Conservation (phyloP, 2,113 vertebrate genomes). For the Notiomystis cincta region DNA sequence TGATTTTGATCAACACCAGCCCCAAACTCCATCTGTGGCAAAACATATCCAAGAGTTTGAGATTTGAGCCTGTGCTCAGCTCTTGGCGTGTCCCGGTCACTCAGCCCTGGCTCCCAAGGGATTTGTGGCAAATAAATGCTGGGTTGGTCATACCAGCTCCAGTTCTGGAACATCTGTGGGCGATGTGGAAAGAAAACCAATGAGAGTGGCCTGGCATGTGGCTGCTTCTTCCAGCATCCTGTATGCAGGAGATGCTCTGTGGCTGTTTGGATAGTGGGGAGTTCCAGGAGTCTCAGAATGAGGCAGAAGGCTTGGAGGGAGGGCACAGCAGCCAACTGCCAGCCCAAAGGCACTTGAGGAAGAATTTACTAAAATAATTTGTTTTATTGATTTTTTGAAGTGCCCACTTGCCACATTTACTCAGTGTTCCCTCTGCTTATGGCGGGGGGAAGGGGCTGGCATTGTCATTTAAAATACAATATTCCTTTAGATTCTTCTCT, state of each 20-base stretch:
- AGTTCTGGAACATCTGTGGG: not conserved
- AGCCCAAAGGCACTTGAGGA: constrained; percentile 38
- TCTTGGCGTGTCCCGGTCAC: fast-evolving
- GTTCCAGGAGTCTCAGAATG: not conserved
- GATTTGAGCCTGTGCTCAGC: not conserved
- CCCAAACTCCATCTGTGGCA: not conserved
- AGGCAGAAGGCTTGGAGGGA: not conserved
- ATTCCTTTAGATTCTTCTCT: not conserved
- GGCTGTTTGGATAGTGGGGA: fast-evolving
- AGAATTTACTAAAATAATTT: not conserved
- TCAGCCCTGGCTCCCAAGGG: not conserved
- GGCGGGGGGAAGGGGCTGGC: not conserved
- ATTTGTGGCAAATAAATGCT: not conserved
- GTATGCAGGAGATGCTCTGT: fast-evolving
- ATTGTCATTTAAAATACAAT: not conserved
- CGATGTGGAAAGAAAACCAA: not conserved
- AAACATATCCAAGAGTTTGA: fast-evolving
- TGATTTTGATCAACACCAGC: not conserved
- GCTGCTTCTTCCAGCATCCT: not conserved
- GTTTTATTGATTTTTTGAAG: not conserved
- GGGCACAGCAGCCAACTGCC: not conserved
- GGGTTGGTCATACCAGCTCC: not conserved
- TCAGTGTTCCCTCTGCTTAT: not conserved
- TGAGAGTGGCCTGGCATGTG: not conserved
- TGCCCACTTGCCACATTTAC: not conserved